Base-by-base conservation (phyloP, 2,113 vertebrate genomes). In the Alligator mississippiensis region DNA sequence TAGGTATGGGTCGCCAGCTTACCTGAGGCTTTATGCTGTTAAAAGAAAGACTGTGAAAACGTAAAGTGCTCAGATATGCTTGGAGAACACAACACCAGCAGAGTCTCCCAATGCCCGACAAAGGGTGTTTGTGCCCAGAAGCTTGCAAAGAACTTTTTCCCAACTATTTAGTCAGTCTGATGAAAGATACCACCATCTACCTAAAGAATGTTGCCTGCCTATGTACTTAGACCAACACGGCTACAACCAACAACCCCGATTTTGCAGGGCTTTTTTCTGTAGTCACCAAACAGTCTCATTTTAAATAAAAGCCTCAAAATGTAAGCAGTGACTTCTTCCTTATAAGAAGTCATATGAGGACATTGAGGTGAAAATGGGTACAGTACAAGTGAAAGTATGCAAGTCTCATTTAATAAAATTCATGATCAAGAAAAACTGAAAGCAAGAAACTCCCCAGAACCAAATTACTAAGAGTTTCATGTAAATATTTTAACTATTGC, bases 21-120 rank as follows among this genome's bases (percentile, higher is more conserved):
- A 76, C 68, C 6, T 30, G 77, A 84, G 89, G 66, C 47, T 12
- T 90, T 86, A 79, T 82, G 77, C 93, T 95, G 93, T 92, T 92
- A 86, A 74, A 96, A 90, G 85, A n/a, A 89, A 85, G 57, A 9
- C 58, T 86, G 78, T 82, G 90, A 89, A 93, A 85, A 88, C 80
- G 47, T 25, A 54, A 94, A 90, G 72, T 62, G 75, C 88, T 47
- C 47, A 47, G 47, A 47, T 47, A 47, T 47, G 47, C 47, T 47
- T 47, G 47, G 47, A 47, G 47, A 47, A 47, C 47, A 47, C 47
- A 47, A 47, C 47, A 47, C 47, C 47, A 47, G 47, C 47, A 47
- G 47, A 47, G 47, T 47, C 47, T 47, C 47, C 47, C 47, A 47
- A 47, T 47, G 47, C 47, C 47, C 9, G 47, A 47, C 7, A 9